Evolutionary conservation across 2,113 vertebrate genomes (phyloP), one percentile per base, ranked within the genome.

Genomic region (Sphaerodactylus townsendi): DNA sequence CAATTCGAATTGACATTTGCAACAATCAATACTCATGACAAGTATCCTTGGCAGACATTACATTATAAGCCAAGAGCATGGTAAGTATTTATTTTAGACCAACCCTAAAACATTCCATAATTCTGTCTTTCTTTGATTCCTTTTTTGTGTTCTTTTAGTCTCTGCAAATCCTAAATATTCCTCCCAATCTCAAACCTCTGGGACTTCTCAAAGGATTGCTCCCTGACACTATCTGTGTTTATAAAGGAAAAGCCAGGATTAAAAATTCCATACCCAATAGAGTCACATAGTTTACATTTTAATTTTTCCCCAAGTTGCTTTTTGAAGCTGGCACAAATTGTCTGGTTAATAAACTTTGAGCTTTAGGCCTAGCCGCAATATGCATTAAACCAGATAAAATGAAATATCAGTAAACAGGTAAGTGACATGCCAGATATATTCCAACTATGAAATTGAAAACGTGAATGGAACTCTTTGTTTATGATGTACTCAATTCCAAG

Each of bases 361-460:
- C 11, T 89, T 82, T 0, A 2, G 7, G 74, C 78, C 46, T 35
- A 69, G 53, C 25, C 74, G 23, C 39, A 48, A 69, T 28, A 79
- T 69, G 78, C 82, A 64, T 41, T 89, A 78, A 85, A 86, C 1
- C n/a, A 90, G 75, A 65, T 35, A 71, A 90, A 89, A 35, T 17
- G 53, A 48, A 84, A 35, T 44, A 44, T 30, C 76, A 59, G 81
- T 77, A 84, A 69, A 73, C 35, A 78, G 10, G 39, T 79, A 89
- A 62, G 41, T 46, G 53, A 78, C 68, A 88, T 87, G 30, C 81
- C 68, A 91, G 37, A 85, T 91, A 68, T 72, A 62, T 48, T 77
- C 86, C 83, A 13, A 72, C n/a, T 25, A 48, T 88, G 41, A 93
- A 93, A 93, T 90, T 87, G 76, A 71, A 93, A 87, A 89, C 21